Conservation (phyloP, 1,140 invertebrate species). For the Conus betulinus region DNA sequence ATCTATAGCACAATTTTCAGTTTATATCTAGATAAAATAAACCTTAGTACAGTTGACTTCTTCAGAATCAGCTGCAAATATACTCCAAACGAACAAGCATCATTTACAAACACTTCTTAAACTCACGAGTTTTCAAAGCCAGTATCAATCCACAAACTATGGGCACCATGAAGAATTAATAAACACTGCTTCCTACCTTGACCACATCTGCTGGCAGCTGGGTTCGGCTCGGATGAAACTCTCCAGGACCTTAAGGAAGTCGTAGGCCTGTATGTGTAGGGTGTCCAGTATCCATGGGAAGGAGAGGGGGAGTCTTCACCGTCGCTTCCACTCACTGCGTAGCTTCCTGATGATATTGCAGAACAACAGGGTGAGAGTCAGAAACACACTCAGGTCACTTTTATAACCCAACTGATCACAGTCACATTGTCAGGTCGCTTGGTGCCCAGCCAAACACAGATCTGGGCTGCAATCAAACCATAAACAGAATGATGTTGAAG, state of each 20-base stretch:
- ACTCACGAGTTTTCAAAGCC: no score
- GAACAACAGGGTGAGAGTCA: no score
- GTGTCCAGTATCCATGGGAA: constrained; percentile 72
- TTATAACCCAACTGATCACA: no score
- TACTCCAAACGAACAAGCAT: not conserved
- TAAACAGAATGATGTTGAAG: no score
- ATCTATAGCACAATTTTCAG: no score
- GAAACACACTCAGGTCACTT: no score
- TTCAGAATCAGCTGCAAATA: not conserved
- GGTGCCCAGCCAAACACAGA: no score
- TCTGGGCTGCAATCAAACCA: no score
- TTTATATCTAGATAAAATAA: not conserved
- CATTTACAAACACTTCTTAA: not conserved
- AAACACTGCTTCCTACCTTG: constrained; percentile 50
- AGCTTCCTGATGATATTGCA: not conserved
- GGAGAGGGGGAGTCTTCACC: constrained; percentile 49
- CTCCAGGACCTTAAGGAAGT: constrained; percentile 71
- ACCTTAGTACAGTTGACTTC: no score
- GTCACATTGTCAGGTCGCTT: no score
- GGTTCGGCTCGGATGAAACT: constrained; percentile 71
- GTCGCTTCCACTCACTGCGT: constrained; percentile 61
- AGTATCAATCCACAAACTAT: no score
- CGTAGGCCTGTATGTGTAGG: constrained; percentile 63
- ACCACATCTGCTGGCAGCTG: constrained; percentile 64
- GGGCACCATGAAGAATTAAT: not conserved